Percentiles rank a stretch among this genome's conserved stretches.
phyloP scores from a whole-genome alignment of 2,888 invertebrate species.

The Troides oblongomaculatus region DNA sequence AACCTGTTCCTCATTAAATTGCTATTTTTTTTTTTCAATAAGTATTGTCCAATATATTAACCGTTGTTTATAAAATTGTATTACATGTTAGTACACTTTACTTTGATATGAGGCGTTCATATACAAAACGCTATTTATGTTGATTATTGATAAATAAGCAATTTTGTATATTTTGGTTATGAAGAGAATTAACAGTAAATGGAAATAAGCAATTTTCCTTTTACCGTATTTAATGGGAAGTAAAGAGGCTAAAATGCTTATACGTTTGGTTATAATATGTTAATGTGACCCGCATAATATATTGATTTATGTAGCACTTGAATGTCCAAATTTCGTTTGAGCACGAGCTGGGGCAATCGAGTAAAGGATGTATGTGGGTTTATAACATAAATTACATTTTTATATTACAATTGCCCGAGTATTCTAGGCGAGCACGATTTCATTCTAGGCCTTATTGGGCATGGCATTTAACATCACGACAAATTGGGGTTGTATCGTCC shows the following conservation, averaged over 20 bases:
- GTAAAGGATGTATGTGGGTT: slow-evolving; percentile 2
- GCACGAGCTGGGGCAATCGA: neutral
- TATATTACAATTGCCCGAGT: neutral
- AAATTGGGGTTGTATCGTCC: no score
- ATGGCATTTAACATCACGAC: no score
- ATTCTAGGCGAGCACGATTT: no score
- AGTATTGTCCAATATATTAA: no score
- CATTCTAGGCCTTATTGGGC: no score
- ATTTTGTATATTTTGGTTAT: neutral
- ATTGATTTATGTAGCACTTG: neutral
- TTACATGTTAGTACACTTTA: no score
- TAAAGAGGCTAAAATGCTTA: neutral
- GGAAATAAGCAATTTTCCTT: slow-evolving; percentile 3
- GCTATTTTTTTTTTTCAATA: no score
- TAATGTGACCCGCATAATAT: neutral
- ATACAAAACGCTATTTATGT: neutral
- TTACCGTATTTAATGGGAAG: slow-evolving; percentile 5
- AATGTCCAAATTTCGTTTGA: neutral
- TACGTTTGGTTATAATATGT: neutral
- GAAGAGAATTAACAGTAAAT: neutral
- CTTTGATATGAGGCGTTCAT: neutral
- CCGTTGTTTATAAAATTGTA: no score
- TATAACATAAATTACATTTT: neutral
- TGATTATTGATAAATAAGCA: neutral
- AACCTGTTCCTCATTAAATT: no score